Base-by-base conservation (phyloP, 2,797 vertebrate genomes). In the Semotilus atromaculatus region DNA sequence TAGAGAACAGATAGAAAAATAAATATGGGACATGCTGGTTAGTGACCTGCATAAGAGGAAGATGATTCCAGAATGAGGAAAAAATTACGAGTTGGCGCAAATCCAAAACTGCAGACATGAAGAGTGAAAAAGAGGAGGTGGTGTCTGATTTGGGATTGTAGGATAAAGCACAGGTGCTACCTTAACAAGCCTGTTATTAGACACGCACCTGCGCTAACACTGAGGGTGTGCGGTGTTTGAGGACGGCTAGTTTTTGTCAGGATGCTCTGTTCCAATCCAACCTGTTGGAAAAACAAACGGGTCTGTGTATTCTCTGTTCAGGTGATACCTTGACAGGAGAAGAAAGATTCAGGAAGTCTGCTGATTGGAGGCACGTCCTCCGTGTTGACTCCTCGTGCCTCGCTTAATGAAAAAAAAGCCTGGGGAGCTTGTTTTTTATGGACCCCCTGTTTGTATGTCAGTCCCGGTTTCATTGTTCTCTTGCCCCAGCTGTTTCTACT, bases 401-500 rank as follows among this genome's bases (percentile, higher is more conserved):
- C 62, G 55, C 51, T 84, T 86, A 36, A 78, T 31, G 81, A 90
- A 91, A 82, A 91, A 91, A 86, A 88, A 91, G 85, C 87, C 85
- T 70, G 75, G 82, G 87, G 89, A 90, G 68, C 81, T 84, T 43
- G 53, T 36, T 86, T 72, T 89, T 87, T 81, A 89, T 84, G 78
- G 85, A 82, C 67, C 79, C 82, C 72, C 53, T 83, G 83, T 87
- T 89, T 84, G 85, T 85, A 81, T 81, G 29, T 89, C 82, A 31
- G 82, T 76, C 36, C 64, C 40, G 71, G 88, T 89, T 89, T 92
- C 90, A 90, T 91, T 90, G 92, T 90, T 90, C 90, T 91, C 91
- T 94, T 90, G 91, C 91, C 92, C 92, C 94, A 94, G 93, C 93
- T 95, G 94, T 95, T 86, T 94, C 91, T 92, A 90, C 91, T 93